A percentile compares a stretch with the other conserved stretches of the same genome.
Evolutionary conservation across 2,888 invertebrate genomes (phyloP).

Genomic region (Lasiommata megera): DNA sequence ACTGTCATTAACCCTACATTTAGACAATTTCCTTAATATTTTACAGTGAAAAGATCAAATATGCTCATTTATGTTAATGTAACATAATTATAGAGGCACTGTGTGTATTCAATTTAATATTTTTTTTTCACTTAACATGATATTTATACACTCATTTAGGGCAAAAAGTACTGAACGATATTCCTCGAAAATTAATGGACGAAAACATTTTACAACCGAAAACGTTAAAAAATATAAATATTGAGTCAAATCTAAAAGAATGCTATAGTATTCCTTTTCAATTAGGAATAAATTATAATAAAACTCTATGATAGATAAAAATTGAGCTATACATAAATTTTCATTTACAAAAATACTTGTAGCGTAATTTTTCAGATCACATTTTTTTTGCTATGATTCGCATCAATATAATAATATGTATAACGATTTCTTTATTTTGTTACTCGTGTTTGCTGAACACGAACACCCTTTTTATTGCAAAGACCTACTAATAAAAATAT

Average conservation of each 20-base stretch:
- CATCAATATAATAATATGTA: constrained; percentile 26
- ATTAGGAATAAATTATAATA: constrained; percentile 27
- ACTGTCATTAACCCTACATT: constrained; percentile 40
- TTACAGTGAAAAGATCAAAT: constrained; percentile 70
- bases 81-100: constrained; percentile 83
- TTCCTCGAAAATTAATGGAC: constrained; percentile 23
- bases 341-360: constrained; percentile 78
- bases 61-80: constrained; percentile 81
- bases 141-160: constrained; percentile 35
- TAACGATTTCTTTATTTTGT: constrained; percentile 22
- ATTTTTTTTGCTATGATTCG: constrained; percentile 52
- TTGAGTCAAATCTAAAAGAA: constrained; percentile 32
- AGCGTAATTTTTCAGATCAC: constrained; percentile 77
- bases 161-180: constrained; percentile 22
- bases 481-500: constrained; percentile 15
- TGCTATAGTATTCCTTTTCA: constrained; percentile 27
- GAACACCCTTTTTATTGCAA: constrained; percentile 16
- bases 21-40: constrained; percentile 9
- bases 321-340: constrained; percentile 78
- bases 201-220: constrained; percentile 28
- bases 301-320: constrained; percentile 54
- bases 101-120: constrained; percentile 77
- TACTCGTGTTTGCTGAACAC: constrained; percentile 10
- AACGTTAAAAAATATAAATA: constrained; percentile 31
- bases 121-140: constrained; percentile 38